Conservation (phyloP, 2,113 vertebrate species). For the Microcebus tavaratra region DNA sequence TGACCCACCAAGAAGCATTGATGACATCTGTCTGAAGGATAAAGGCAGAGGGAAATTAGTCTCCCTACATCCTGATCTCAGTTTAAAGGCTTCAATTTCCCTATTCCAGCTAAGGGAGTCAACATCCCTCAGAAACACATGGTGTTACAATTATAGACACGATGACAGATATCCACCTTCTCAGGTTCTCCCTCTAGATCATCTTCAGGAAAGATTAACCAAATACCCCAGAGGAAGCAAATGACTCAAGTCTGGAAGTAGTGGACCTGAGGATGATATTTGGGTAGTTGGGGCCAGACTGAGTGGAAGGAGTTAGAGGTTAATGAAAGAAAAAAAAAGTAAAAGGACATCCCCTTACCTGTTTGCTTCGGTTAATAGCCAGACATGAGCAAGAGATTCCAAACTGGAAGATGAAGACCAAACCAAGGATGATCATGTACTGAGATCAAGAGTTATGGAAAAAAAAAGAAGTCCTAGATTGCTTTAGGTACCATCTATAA, state of each 20-base stretch:
- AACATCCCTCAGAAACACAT: background rate
- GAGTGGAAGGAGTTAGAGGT: background rate
- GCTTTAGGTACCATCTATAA: background rate
- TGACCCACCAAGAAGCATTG: constrained; percentile 86
- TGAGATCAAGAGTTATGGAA: constrained; percentile 83
- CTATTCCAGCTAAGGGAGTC: background rate
- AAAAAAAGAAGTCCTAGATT: background rate
- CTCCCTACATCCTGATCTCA: background rate
- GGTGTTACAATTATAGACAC: background rate
- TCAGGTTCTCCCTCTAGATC: background rate
- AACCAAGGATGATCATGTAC: constrained; percentile 96
- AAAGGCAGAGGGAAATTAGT: background rate
- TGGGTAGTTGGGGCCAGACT: background rate
- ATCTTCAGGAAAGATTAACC: background rate
- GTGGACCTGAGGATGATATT: background rate
- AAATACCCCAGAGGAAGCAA: background rate
- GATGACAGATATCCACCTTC: background rate
- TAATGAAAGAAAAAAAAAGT: fast-evolving
- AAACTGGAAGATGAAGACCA: constrained; percentile 95
- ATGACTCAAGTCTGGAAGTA: background rate
- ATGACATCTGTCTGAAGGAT: constrained; percentile 87
- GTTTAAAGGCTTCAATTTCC: background rate
- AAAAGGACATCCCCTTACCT: constrained; percentile 83
- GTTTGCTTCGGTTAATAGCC: constrained; percentile 90
- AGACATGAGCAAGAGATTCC: constrained; percentile 94